Conservation (phyloP, 2,113 vertebrate genomes). For the Jaculus jaculus region DNA sequence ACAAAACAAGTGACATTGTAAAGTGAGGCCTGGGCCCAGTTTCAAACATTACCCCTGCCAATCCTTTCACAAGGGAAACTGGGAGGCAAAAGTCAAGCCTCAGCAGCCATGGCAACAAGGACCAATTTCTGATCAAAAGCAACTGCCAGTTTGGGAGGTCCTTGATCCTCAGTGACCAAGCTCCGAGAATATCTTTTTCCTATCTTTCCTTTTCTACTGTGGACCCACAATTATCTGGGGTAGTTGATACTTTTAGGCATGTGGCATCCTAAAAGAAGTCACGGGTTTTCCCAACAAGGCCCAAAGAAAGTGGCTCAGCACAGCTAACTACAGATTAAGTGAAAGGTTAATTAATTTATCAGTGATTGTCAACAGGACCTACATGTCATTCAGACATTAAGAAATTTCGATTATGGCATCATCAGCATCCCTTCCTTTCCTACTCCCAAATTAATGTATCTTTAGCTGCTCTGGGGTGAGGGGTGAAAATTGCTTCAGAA, state of each 20-base stretch:
- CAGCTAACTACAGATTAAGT: conserved; percentile 33
- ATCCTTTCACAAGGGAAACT: conserved; percentile 18
- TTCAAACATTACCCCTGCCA: not conserved
- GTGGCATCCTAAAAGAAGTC: conserved; percentile 60
- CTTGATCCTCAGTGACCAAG: not conserved
- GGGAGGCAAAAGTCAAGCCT: not conserved
- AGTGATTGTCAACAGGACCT: conserved; percentile 4
- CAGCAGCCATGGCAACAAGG: not conserved
- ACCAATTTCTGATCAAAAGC: conserved; percentile 1
- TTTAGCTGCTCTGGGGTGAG: not conserved
- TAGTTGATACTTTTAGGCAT: conserved; percentile 29
- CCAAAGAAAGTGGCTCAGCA: conserved; percentile 46
- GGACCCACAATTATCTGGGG: conserved; percentile 20
- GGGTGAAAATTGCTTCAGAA: not conserved
- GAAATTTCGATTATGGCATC: conserved; percentile 1
- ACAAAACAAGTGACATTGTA: not conserved
- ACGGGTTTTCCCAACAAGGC: conserved; percentile 48
- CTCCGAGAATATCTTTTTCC: not conserved
- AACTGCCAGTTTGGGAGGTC: not conserved
- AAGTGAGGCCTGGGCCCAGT: conserved; percentile 2
- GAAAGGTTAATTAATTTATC: conserved; percentile 43
- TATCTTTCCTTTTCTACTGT: conserved; percentile 32
- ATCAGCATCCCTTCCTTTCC: conserved; percentile 27
- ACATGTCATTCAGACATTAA: conserved; percentile 42
- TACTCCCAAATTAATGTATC: conserved; percentile 12